phyloP scores from a whole-genome alignment of 2,888 invertebrate genomes.

The Tenthredo mesomela region DNA sequence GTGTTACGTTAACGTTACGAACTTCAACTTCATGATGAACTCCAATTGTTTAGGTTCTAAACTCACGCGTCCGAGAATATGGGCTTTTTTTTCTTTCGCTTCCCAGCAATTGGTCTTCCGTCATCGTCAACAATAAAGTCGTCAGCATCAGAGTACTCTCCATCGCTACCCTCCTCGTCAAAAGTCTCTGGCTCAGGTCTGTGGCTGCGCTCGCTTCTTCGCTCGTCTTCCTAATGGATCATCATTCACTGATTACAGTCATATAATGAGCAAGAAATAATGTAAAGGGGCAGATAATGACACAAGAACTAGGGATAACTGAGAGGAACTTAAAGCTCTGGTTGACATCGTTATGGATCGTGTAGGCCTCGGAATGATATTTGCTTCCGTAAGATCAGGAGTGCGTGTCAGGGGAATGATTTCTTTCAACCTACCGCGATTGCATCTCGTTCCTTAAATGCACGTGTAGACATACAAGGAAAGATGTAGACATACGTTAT shows the following conservation, averaged over 20 bases:
- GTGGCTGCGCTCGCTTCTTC: constrained; percentile 86
- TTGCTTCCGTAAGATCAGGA: background rate
- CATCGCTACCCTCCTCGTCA: constrained; percentile 89
- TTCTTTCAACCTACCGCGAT: constrained; percentile 61
- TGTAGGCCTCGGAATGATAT: background rate
- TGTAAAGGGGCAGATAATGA: background rate
- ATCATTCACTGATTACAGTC: background rate
- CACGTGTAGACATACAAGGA: constrained; percentile 32
- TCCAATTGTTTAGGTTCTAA: background rate
- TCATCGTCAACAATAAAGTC: constrained; percentile 99
- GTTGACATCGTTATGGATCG: background rate
- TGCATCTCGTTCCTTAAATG: constrained; percentile 64
- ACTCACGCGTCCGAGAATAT: constrained; percentile 93
- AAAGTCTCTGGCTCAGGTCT: constrained; percentile 83
- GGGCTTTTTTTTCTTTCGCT: constrained; percentile 88
- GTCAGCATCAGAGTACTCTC: constrained; percentile 92
- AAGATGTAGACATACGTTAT: constrained; percentile 54
- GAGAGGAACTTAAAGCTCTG: background rate
- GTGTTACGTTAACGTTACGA: too few species aligned
- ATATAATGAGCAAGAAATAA: background rate
- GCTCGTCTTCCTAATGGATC: constrained; percentile 86
- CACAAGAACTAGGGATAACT: background rate
- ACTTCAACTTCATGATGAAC: too few species aligned
- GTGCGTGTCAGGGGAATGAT: background rate
- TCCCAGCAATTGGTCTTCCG: constrained; percentile 91